Percentiles rank a stretch among this genome's conserved stretches.
These are phyloP conservation scores for Grantiella picta DNA, from an alignment of 2,113 vertebrate species.

Conservation along the genomic window DNA sequence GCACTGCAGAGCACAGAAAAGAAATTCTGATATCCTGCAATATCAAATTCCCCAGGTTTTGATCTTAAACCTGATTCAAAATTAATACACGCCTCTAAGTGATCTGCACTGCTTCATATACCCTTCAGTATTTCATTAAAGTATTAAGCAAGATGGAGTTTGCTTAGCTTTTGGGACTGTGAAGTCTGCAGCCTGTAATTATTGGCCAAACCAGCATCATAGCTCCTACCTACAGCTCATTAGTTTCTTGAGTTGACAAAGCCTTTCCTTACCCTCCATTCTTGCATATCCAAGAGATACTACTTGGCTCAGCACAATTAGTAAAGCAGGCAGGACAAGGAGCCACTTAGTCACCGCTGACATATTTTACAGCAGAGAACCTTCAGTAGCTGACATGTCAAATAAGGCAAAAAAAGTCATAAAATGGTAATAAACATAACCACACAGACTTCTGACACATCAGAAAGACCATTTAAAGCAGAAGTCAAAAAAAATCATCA, in stretches of 20 bases:
- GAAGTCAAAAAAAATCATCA: background rate
- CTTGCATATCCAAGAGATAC: background rate
- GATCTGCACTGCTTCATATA: background rate
- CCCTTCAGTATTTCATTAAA: background rate
- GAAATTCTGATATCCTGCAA: background rate
- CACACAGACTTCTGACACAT: background rate
- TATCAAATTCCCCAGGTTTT: background rate
- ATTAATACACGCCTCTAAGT: background rate
- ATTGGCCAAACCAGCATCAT: background rate
- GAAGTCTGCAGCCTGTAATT: slow-evolving; percentile 28
- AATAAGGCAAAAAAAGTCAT: background rate
- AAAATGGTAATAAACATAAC: background rate
- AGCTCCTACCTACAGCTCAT: background rate
- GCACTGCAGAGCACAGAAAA: background rate
- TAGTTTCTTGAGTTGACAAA: background rate
- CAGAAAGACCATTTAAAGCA: background rate
- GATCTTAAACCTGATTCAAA: background rate
- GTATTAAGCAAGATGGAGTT: background rate
- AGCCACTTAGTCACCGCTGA: background rate
- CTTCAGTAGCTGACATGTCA: background rate
- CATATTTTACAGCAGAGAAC: background rate
- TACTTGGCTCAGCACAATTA: background rate
- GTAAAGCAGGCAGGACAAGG: background rate
- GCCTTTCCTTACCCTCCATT: background rate
- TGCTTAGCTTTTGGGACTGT: background rate